Conservation (phyloP, 37 sponge, comb jelly and placozoan genomes). For the Haliclona indistincta region DNA sequence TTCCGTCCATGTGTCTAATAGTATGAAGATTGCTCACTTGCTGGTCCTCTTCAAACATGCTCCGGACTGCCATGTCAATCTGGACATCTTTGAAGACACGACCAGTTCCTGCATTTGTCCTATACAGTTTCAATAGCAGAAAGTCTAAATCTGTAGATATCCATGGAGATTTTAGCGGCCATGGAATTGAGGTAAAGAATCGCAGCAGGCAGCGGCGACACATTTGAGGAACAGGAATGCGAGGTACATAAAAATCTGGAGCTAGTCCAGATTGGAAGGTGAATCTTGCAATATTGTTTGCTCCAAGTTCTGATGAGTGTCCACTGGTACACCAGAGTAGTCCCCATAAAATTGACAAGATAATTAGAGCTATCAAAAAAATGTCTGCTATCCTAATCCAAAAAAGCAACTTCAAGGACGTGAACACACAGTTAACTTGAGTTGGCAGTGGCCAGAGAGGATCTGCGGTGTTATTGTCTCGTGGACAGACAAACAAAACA, state of each 20-base stretch:
- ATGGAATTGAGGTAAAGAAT: constrained; percentile 15
- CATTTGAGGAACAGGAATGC: background rate
- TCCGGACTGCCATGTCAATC: constrained; percentile 1
- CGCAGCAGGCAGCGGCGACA: background rate
- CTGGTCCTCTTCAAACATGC: constrained; percentile 9
- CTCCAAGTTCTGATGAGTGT: constrained; percentile 45
- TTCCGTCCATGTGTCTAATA: background rate
- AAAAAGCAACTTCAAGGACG: constrained; percentile 50
- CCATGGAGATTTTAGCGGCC: constrained; percentile 1
- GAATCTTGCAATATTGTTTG: constrained; percentile 31
- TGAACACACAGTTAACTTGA: constrained; percentile 9
- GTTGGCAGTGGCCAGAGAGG: constrained; percentile 20
- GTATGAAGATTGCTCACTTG: background rate
- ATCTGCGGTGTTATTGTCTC: background rate
- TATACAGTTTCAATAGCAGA: constrained; percentile 39
- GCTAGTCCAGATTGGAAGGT: constrained; percentile 32
- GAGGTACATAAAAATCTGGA: constrained; percentile 35
- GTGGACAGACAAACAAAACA: constrained; percentile 52
- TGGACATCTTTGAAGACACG: constrained; percentile 40
- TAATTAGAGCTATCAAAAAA: constrained; percentile 31
- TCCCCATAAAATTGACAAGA: constrained; percentile 38
- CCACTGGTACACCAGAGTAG: constrained; percentile 44
- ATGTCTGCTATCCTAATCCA: constrained; percentile 47
- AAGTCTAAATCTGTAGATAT: constrained; percentile 52
- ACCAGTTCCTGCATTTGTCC: constrained; percentile 52